A percentile compares a stretch with the other conserved stretches of the same genome.
Evolutionary conservation across 2,888 invertebrate species (phyloP).

Genomic region (Idaea biselata): DNA sequence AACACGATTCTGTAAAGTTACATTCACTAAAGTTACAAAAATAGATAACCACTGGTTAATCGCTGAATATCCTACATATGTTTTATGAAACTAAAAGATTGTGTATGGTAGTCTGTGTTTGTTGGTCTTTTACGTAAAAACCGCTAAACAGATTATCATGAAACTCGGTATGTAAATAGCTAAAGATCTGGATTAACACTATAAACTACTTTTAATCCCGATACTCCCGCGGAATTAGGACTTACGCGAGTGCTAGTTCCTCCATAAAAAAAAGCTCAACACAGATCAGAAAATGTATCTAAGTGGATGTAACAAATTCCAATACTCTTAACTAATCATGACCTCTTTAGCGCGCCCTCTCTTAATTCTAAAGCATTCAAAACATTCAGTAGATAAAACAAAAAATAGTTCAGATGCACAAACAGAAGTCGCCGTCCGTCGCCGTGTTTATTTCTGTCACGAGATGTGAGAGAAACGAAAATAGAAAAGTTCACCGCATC

Average conservation of each 20-base stretch:
- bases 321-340: neutral
- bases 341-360: neutral
- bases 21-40: no score
- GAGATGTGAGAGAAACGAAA: conserved; percentile 61
- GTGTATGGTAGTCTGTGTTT: neutral
- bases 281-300: neutral
- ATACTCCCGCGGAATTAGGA: neutral
- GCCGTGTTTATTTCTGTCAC: conserved; percentile 73
- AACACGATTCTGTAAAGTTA: no score
- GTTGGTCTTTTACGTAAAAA: neutral
- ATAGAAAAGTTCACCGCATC: conserved; percentile 75
- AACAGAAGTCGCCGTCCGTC: conserved; percentile 50
- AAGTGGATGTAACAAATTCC: neutral
- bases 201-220: neutral
- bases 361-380: conserved; percentile 3
- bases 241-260: no score
- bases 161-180: no score
- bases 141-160: no score
- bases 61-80: neutral
- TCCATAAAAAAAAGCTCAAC: no score
- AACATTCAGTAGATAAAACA: conserved; percentile 29
- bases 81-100: neutral
- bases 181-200: no score
- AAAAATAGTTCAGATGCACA: conserved; percentile 47
- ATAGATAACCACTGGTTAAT: no score